Conservation (phyloP, 35 echinoderm and acorn worm species). For the Diadema setosum region DNA sequence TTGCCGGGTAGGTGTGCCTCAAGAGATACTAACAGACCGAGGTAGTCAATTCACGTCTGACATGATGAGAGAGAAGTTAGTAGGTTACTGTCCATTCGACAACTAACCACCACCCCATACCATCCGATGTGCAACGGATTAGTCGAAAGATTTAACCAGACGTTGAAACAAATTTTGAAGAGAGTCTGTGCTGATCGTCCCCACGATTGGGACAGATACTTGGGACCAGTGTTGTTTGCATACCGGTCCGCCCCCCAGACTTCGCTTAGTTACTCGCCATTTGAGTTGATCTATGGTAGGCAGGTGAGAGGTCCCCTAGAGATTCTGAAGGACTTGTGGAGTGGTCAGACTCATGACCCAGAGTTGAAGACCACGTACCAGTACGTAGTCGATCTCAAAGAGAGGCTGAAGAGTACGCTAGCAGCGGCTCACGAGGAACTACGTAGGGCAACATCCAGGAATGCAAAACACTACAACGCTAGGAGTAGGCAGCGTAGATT, state of each 20-base stretch:
- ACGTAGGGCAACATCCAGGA: background rate
- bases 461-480: conserved; percentile 20
- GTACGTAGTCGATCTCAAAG: conserved; percentile 49
- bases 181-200: conserved; percentile 24
- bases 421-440: conserved; percentile 33
- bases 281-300: conserved; percentile 68
- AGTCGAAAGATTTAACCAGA: conserved; percentile 68
- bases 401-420: conserved; percentile 17
- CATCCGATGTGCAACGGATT: conserved; percentile 60
- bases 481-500: conserved; percentile 22
- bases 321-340: conserved; percentile 69
- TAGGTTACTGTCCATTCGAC: conserved; percentile 39
- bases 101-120: conserved; percentile 56
- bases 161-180: conserved; percentile 63
- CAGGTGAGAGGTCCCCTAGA: conserved; percentile 44
- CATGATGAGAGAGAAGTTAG: conserved; percentile 61
- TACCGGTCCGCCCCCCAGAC: conserved; percentile 58
- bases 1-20: conserved; percentile 56
- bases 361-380: conserved; percentile 44
- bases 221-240: conserved; percentile 44
- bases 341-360: background rate
- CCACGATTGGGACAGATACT: conserved; percentile 81
- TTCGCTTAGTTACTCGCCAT: conserved; percentile 40
- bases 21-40: conserved; percentile 70
- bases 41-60: conserved; percentile 53